Evolutionary conservation across 1,140 invertebrate genomes (phyloP).

Genomic region (Drosophila parabipectinata): DNA sequence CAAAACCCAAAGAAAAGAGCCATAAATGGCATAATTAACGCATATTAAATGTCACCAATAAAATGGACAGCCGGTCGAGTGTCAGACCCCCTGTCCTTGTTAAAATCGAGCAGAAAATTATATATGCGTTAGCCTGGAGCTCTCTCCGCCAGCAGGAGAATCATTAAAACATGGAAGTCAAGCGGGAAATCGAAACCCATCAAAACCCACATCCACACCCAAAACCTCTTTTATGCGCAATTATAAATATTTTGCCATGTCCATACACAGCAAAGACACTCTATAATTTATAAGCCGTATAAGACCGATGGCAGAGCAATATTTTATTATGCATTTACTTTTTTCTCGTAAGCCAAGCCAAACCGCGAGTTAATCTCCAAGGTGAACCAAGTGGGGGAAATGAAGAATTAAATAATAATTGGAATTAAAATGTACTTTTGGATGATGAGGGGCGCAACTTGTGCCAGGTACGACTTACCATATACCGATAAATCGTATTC

Average conservation of each 20-base stretch:
- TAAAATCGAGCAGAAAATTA: conserved; percentile 64
- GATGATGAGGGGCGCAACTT: conserved; percentile 20
- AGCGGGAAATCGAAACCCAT: conserved; percentile 32
- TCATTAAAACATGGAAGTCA: conserved; percentile 48
- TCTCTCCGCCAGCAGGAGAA: conserved; percentile 19
- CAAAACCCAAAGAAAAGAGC: conserved; percentile 20
- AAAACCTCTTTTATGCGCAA: conserved; percentile 44
- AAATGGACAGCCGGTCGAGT: conserved; percentile 46
- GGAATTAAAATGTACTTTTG: conserved; percentile 74
- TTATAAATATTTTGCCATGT: conserved; percentile 62
- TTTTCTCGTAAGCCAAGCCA: conserved; percentile 8
- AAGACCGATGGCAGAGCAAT: conserved; percentile 34
- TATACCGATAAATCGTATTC: conserved; percentile 25
- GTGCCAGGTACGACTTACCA: conserved; percentile 61
- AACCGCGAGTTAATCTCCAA: conserved; percentile 37
- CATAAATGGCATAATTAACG: conserved; percentile 80
- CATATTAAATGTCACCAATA: conserved; percentile 78
- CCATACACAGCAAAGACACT: conserved; percentile 19
- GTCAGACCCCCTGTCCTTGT: conserved; percentile 33
- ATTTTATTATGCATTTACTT: conserved; percentile 37
- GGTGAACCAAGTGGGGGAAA: conserved; percentile 43
- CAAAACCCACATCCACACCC: conserved; percentile 9
- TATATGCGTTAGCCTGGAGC: conserved; percentile 46
- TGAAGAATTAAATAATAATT: conserved; percentile 59
- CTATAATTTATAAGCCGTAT: conserved; percentile 35